Base-by-base conservation (phyloP, 2,888 invertebrate species). In the Agelastica alni region DNA sequence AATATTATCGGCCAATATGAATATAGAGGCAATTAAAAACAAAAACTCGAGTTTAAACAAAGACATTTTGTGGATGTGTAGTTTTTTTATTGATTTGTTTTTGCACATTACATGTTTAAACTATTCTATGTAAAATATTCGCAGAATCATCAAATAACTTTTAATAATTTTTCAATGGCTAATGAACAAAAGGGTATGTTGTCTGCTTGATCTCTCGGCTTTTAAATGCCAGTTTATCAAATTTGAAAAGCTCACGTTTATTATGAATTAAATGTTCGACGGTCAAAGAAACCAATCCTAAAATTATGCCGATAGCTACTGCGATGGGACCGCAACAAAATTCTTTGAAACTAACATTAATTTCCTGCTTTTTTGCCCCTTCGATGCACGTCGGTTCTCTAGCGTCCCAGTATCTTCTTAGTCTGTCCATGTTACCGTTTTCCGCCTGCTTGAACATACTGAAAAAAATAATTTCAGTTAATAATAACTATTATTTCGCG, bases 371-470 rank as follows among this genome's bases (percentile, higher is more conserved):
- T 60, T 80, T 80, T 0, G 78, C 78, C 0, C 77, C 76, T 32
- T 75, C 75, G 2, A 83, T 79, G 65, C 87, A 87, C 0, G 75
- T 75, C 0, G 86, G 86, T 65, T 81, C 83, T 0, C 78, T 75
- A 17, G 81, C 81, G 67, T 85, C 83, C 83, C 85, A 85, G 45
- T 79, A 66, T 12, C 80, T 77, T 56, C 79, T 76, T 43, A 85
- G 78, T 45, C 85, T 80, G 3, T 77, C 72, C 74, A 84, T 79
- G n/a, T 86, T 66, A 0, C 87, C 87, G 0, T 79, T 72, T 69
- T 86, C 86, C 10, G 76, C 77, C 59, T 82, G 78, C 62, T 80
- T 81, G 9, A 84, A 78, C 41, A 85, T 78, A 12, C 86, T 86
- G 68, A 12, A 77, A 77, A 39, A n/a, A n/a, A n/a, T n/a, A n/a